A percentile compares a stretch with the other conserved stretches of the same genome.
Evolutionary conservation across 2,797 vertebrate genomes (phyloP).

Genomic region (Manis javanica): DNA sequence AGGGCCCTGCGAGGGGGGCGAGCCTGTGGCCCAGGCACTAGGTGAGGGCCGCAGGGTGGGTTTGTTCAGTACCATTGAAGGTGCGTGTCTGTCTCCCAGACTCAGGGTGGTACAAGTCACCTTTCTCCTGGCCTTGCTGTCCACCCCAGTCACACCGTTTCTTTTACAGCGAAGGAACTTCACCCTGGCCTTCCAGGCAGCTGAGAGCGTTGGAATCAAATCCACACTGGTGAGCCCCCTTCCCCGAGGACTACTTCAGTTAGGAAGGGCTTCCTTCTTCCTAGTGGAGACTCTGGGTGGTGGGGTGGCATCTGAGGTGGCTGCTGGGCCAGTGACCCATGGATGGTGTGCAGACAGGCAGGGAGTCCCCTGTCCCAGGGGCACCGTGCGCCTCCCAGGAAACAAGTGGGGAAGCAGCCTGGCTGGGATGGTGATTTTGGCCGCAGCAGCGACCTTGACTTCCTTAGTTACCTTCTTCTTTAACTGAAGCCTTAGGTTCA

Average conservation of each 20-base stretch:
- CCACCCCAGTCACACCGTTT: background rate
- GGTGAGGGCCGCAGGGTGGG: background rate
- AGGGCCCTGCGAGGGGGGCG: fast-evolving
- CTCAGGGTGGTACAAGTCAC: fast-evolving
- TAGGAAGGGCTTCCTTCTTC: background rate
- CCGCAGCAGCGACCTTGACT: background rate
- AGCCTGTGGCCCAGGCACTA: fast-evolving
- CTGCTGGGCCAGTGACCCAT: no score
- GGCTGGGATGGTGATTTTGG: no score
- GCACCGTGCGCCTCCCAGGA: fast-evolving
- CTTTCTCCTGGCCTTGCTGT: background rate
- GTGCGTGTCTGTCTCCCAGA: background rate
- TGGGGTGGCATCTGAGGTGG: background rate
- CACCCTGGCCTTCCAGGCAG: constrained; percentile 97
- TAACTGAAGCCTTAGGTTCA: background rate
- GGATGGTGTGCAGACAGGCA: no score
- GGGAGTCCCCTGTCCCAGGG: fast-evolving
- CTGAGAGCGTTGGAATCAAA: constrained; percentile 98
- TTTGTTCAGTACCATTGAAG: background rate
- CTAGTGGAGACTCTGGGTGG: background rate
- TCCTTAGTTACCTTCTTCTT: background rate
- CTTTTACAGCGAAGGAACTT: constrained; percentile 95
- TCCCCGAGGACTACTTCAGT: background rate
- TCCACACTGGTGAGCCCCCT: constrained; percentile 94
- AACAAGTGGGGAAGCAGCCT: background rate